Evolutionary conservation across 1,140 invertebrate genomes (phyloP).

Genomic region (Lethrus apterus): DNA sequence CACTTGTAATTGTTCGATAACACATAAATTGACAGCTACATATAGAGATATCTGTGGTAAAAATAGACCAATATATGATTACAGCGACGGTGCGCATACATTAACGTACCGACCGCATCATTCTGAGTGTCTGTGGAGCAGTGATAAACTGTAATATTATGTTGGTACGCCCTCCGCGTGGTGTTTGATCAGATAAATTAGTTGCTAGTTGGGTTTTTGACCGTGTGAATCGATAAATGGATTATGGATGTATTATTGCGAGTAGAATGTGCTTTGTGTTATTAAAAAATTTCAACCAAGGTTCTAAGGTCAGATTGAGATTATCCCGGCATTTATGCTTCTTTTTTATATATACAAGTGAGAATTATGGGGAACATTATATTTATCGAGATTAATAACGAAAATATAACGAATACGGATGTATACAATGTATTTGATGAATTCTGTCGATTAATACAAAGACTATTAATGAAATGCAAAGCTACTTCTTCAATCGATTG

Average conservation of each 20-base stretch:
- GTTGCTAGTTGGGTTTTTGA: conserved; percentile 32
- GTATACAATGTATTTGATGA: neutral
- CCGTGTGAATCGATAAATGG: conserved; percentile 36
- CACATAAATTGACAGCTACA: conserved; percentile 34
- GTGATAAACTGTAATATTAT: conserved; percentile 28
- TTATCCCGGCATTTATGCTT: conserved; percentile 2
- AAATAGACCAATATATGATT: conserved; percentile 29
- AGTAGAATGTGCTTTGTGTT: conserved; percentile 11
- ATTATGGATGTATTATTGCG: conserved; percentile 29
- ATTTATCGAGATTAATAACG: neutral
- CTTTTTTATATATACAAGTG: conserved; percentile 2
- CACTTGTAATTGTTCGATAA: conserved; percentile 36
- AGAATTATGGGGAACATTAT: conserved; percentile 4
- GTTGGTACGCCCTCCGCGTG: conserved; percentile 26
- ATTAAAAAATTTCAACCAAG: conserved; percentile 4
- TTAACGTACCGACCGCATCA: neutral
- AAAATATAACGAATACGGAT: neutral
- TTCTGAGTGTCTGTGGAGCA: neutral
- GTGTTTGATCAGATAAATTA: conserved; percentile 34
- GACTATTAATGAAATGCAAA: too few relatives aligned
- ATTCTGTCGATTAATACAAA: too few relatives aligned
- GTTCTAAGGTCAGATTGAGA: conserved; percentile 12
- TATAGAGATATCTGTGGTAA: conserved; percentile 31
- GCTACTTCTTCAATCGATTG: too few relatives aligned
- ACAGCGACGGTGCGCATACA: conserved; percentile 15